Evolutionary conservation across 2,113 vertebrate species (phyloP).

Genomic region (Geococcyx californianus): DNA sequence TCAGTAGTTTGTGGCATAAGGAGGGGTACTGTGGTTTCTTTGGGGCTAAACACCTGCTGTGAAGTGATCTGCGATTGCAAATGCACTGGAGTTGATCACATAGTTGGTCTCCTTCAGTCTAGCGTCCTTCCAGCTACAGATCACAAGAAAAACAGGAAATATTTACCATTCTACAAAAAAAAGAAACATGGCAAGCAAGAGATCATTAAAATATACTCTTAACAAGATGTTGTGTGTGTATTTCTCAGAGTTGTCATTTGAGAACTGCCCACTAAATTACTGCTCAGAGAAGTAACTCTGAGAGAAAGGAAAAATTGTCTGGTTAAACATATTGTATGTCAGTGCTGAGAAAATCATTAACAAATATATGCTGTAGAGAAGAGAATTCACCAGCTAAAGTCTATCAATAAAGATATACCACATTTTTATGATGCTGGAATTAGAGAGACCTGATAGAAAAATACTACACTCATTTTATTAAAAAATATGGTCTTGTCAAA

Average conservation of each 20-base stretch:
- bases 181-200: constrained; percentile 51
- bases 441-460: constrained; percentile 56
- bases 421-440: constrained; percentile 53
- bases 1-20: not conserved
- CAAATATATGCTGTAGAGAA: constrained; percentile 42
- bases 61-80: not conserved
- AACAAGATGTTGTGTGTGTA: constrained; percentile 12
- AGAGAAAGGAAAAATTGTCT: constrained; percentile 40
- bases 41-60: not conserved
- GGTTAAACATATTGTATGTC: constrained; percentile 55
- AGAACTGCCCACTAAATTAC: constrained; percentile 67
- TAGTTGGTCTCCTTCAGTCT: not conserved
- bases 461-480: constrained; percentile 24
- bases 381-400: constrained; percentile 37
- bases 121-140: not conserved
- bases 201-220: constrained; percentile 49
- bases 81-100: not conserved
- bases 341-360: constrained; percentile 63
- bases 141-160: not conserved
- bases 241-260: constrained; percentile 43
- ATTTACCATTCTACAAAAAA: constrained; percentile 60
- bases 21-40: not conserved
- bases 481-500: constrained; percentile 44
- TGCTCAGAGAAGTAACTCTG: constrained; percentile 39
- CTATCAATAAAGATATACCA: constrained; percentile 64